phyloP scores from a whole-genome alignment of 2,113 vertebrate species.

The Coptodon rendalli region DNA sequence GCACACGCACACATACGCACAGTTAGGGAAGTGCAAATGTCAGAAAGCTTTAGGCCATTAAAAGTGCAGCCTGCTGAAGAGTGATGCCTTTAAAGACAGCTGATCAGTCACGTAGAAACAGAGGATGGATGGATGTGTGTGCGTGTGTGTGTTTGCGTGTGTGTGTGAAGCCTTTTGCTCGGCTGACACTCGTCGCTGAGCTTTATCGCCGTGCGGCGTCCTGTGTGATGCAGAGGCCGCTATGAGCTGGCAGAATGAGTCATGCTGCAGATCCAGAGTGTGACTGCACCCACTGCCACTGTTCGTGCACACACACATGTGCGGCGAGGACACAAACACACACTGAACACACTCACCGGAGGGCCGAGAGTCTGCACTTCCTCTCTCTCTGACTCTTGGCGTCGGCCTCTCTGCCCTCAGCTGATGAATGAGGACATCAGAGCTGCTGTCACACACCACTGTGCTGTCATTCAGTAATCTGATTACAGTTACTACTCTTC shows the following conservation, averaged over 20 bases:
- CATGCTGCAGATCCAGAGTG: conserved; percentile 59
- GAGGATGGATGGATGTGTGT: background rate
- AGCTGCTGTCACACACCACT: background rate
- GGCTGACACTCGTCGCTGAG: background rate
- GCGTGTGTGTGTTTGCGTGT: fast-evolving
- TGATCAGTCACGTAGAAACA: background rate
- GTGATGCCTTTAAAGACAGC: background rate
- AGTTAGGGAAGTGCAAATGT: background rate
- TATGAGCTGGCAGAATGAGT: conserved; percentile 58
- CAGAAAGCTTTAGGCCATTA: background rate
- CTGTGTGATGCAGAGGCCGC: background rate
- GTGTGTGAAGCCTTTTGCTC: background rate
- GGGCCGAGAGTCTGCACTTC: background rate
- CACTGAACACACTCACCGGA: background rate
- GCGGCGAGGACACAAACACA: background rate
- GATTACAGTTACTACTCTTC: background rate
- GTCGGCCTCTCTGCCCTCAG: background rate
- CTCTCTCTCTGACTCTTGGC: background rate
- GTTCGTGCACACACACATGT: background rate
- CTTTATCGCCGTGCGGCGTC: background rate
- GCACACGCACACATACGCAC: background rate
- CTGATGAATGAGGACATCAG: background rate
- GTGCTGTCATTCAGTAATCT: background rate
- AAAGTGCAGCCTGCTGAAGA: background rate
- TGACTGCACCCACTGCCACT: conserved; percentile 30